phyloP scores from a whole-genome alignment of 2,888 invertebrate genomes.

The Chloroclysta siterata region DNA sequence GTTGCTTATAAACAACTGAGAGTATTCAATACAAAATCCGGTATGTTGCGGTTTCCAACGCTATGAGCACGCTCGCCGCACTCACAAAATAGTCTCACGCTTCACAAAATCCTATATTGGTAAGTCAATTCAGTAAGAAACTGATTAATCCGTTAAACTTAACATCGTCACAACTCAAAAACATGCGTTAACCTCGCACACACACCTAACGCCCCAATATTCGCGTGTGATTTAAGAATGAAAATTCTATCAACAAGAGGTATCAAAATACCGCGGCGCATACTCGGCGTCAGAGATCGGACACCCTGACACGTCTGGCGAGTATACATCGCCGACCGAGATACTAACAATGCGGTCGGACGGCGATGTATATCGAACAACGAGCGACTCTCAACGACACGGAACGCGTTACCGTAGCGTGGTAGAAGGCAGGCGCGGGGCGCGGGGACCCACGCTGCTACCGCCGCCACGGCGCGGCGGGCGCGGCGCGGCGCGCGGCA shows the following conservation, averaged over 20 bases:
- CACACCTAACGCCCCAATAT: slow-evolving; percentile 58
- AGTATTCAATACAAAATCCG: slow-evolving; percentile 31
- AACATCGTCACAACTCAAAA: slow-evolving; percentile 28
- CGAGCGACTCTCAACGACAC: slow-evolving; percentile 69
- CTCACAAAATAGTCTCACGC: slow-evolving; percentile 31
- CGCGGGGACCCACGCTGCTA: slow-evolving; percentile 62
- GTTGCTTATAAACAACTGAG: slow-evolving; percentile 24
- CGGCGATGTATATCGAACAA: slow-evolving; percentile 66
- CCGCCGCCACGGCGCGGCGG: slow-evolving; percentile 1
- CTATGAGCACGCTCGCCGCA: slow-evolving; percentile 28
- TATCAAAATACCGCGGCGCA: slow-evolving; percentile 58
- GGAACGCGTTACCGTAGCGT: slow-evolving; percentile 71
- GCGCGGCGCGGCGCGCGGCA: slow-evolving; percentile 57
- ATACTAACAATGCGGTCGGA: slow-evolving; percentile 41
- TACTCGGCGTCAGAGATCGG: slow-evolving; percentile 55
- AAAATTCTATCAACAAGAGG: slow-evolving; percentile 66
- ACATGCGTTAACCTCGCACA: slow-evolving; percentile 12
- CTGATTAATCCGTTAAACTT: slow-evolving; percentile 34
- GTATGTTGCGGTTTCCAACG: slow-evolving; percentile 31
- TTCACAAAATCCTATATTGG: slow-evolving; percentile 28
- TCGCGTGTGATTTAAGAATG: slow-evolving; percentile 57
- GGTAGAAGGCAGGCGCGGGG: slow-evolving; percentile 61
- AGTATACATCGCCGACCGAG: slow-evolving; percentile 57
- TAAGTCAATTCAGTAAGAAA: slow-evolving; percentile 27
- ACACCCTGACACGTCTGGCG: slow-evolving; percentile 41